phyloP scores from a whole-genome alignment of 2,113 vertebrate species.

The Stictonetta naevosa region DNA sequence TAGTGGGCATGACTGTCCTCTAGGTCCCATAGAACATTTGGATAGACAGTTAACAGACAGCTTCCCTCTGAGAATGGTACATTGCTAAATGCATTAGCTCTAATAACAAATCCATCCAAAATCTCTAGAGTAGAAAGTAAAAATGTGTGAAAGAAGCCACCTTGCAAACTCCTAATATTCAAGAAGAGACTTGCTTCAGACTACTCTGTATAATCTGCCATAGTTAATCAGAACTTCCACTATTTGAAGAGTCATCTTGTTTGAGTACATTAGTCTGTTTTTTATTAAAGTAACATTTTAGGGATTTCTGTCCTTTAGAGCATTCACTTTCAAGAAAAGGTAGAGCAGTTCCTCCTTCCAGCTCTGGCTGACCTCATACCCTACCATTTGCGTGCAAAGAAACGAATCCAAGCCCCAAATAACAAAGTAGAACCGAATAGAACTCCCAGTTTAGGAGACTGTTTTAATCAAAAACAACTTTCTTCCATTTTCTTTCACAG shows the following conservation, averaged over 20 bases:
- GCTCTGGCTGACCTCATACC: not conserved
- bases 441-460: accelerated
- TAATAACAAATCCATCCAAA: not conserved
- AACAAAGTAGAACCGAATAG: not conserved
- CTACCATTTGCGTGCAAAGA: not conserved
- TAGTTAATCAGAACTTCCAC: not conserved
- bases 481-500: not conserved
- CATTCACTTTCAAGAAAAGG: not conserved
- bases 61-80: not conserved
- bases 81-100: not conserved
- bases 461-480: not conserved
- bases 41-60: not conserved
- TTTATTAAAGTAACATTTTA: not conserved
- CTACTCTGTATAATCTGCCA: not conserved
- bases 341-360: not conserved
- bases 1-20: not conserved
- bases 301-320: not conserved
- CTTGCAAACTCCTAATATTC: not conserved
- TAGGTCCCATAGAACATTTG: not conserved
- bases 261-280: not conserved
- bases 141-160: not conserved
- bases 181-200: not conserved
- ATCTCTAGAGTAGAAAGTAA: not conserved
- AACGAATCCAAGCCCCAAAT: not conserved
- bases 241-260: not conserved